Evolutionary conservation across 2,797 vertebrate genomes (phyloP).

Genomic region (Glossophaga mutica): DNA sequence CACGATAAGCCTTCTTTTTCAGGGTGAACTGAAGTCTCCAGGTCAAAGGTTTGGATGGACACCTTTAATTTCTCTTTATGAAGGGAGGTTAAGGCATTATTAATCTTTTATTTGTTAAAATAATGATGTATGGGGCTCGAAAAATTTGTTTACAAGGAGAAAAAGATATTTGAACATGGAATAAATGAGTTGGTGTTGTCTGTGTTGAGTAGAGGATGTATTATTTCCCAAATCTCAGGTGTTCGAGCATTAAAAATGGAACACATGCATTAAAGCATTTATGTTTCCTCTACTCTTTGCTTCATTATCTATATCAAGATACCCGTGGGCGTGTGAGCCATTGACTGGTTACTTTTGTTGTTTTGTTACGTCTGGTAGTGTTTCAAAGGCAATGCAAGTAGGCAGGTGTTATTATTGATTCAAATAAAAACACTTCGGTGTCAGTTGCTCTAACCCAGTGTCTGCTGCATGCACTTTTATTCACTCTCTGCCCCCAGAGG

Average conservation of each 20-base stretch:
- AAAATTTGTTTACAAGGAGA: not conserved
- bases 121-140: not conserved
- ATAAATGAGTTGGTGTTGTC: not conserved
- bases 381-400: conserved; percentile 25
- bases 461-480: not conserved
- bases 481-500: not conserved
- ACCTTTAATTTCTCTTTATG: not conserved
- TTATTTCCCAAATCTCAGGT: not conserved
- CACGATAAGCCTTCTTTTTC: not conserved
- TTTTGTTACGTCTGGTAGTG: conserved; percentile 41
- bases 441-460: not conserved
- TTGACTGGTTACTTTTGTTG: not conserved
- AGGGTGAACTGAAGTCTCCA: not conserved
- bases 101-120: not conserved
- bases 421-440: conserved; percentile 35
- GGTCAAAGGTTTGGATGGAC: not conserved
- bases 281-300: not conserved
- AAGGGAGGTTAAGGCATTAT: not conserved
- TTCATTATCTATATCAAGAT: conserved; percentile 38
- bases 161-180: not conserved
- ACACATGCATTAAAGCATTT: not conserved
- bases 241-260: conserved; percentile 29
- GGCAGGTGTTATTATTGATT: conserved; percentile 58
- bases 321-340: conserved; percentile 13
- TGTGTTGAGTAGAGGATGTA: not conserved